phyloP scores from a whole-genome alignment of 1,140 invertebrate species.

The Phortica variegata region DNA sequence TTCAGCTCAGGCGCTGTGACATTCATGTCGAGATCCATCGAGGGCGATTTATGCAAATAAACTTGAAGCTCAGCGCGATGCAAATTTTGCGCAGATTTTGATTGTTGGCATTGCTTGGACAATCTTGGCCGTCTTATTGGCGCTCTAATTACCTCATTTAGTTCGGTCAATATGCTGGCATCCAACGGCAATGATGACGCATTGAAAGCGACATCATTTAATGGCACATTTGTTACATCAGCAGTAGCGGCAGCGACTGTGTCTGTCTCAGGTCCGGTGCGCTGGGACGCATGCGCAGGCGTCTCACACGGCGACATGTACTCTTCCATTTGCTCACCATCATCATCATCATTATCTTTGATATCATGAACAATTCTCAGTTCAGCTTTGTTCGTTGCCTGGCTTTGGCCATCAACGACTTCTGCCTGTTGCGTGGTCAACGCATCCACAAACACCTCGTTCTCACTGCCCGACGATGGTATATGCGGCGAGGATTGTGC shows the following conservation, averaged over 20 bases:
- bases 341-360: slow-evolving; percentile 10
- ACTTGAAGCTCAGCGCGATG: slow-evolving; percentile 46
- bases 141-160: not conserved
- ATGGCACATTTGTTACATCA: not conserved
- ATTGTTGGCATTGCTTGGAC: slow-evolving; percentile 31
- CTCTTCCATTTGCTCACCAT: not conserved
- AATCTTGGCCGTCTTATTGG: slow-evolving; percentile 25
- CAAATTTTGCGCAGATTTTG: slow-evolving; percentile 49
- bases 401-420: not conserved
- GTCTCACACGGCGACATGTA: slow-evolving; percentile 10
- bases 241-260: slow-evolving; percentile 11
- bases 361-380: no score
- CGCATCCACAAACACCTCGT: slow-evolving; percentile 47
- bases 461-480: slow-evolving; percentile 35
- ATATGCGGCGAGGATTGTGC: slow-evolving; percentile 7
- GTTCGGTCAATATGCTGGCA: not conserved
- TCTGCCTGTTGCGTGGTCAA: slow-evolving; percentile 22
- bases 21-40: slow-evolving; percentile 38
- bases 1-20: slow-evolving; percentile 31
- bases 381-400: not conserved
- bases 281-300: not conserved
- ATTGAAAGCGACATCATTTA: not conserved
- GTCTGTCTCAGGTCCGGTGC: slow-evolving; percentile 1
- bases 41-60: slow-evolving; percentile 46
- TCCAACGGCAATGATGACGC: not conserved